Evolutionary conservation across 1,140 invertebrate genomes (phyloP), one percentile per base, ranked within the genome.

Genomic region (Saxidomus purpurata): DNA sequence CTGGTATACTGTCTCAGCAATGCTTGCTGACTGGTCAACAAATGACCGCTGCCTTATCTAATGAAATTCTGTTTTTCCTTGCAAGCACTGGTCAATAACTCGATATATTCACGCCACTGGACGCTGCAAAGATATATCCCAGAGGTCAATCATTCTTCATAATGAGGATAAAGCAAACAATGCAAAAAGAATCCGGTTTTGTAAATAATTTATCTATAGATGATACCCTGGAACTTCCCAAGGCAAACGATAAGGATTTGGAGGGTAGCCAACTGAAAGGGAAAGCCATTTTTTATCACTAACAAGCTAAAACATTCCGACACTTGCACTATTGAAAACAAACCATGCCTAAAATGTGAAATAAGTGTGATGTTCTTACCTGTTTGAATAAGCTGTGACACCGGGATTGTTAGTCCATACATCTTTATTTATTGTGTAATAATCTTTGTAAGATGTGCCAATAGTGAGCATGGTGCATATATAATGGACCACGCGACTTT

Each of bases 391-490:
- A 84, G 52, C 43, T 84, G 82, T 19, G 38, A 19, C 25, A 52
- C 61, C 1, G 82, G 61, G n/a, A 84, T 84, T 4, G 59, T 71
- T 49, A 84, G 61, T 84, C 82, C 82, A 36, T 84, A 84, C 82
- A 84, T 84, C 40, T 47, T 38, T 28, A 38, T 38, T 71, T 38
- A 36, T 36, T 40, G 67, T 71, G 59, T 28, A 28, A 71, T 71
- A 38, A 31, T 71, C 36, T 3, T 71, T 38, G 17, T 4, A 71
- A 71, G 34, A 22, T 36, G 3, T 71, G 13, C 67, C 36, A 17
- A 38, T 71, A 17, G 34, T 38, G 34, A 19, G 31, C 67, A 71
- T 71, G 11, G 34, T 71, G 67, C 36, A 40, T 71, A 71, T 38
- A 40, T 71, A 71, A 71, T 71, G 67, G 67, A 71, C 67, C 67